Conservation (phyloP, 2,113 vertebrate genomes). For the Corythornis madagascariensis region DNA sequence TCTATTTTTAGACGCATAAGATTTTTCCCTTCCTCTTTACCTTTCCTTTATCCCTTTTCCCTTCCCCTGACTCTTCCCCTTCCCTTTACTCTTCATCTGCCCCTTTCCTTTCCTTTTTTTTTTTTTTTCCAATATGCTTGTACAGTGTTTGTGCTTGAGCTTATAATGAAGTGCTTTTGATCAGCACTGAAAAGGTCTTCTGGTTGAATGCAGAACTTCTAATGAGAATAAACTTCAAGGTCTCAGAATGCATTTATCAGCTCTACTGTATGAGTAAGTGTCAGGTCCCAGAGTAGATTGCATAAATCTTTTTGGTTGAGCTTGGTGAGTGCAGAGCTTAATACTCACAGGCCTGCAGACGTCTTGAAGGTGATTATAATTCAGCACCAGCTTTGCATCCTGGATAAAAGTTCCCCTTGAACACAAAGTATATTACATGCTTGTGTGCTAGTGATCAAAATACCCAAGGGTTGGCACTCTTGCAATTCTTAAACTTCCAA, state of each 20-base stretch:
- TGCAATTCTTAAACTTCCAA: constrained; percentile 71
- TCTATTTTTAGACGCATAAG: constrained; percentile 43
- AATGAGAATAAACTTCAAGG: constrained; percentile 78
- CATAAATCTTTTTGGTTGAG: constrained; percentile 74
- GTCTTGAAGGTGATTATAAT: constrained; percentile 75
- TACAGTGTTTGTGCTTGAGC: constrained; percentile 53
- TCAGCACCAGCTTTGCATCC: constrained; percentile 74
- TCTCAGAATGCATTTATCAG: constrained; percentile 73
- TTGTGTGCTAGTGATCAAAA: constrained; percentile 74
- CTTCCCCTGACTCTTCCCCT: background rate
- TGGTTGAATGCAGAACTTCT: constrained; percentile 71
- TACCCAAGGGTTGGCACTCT: constrained; percentile 61
- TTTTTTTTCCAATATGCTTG: constrained; percentile 6
- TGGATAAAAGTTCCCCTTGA: constrained; percentile 76
- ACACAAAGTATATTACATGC: constrained; percentile 74
- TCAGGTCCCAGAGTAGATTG: constrained; percentile 74
- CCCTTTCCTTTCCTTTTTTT: background rate
- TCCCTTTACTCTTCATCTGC: background rate
- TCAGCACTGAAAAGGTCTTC: constrained; percentile 69
- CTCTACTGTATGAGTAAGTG: constrained; percentile 64
- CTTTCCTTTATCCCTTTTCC: background rate
- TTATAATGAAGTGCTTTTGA: constrained; percentile 68
- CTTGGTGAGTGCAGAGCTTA: constrained; percentile 68
- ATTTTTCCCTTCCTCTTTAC: background rate
- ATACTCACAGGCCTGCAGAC: constrained; percentile 72